Evolutionary conservation across 2,888 invertebrate species (phyloP), one percentile per base, ranked within the genome.

Genomic region (Thumatha senex): DNA sequence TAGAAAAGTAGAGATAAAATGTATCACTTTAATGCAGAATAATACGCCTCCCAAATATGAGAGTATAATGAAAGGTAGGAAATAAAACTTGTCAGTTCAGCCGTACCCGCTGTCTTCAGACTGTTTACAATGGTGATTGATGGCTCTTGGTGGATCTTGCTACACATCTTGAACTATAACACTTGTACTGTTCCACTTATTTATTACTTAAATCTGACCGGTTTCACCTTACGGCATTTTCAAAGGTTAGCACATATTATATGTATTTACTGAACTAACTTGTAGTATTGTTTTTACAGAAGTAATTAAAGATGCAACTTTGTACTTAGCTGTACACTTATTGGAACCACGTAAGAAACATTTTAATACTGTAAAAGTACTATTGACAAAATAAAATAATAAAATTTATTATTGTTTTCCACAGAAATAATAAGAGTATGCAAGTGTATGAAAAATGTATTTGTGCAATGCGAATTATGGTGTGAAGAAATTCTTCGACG

Each of bases 401-500:
- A 46, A 30, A n/a, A 14, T 18, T 1, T 13, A 29, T 31, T 31
- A 31, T 31, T 10, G 1, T 33, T 46, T 10, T 35, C 47, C 55
- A 41, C 75, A 89, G 89, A 74, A 44, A 57, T 81, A 0, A 77
- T 86, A 30, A 76, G 82, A 70, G 82, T 89, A 14, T 90, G 89
- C 80, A 87, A 86, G 56, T 90, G 89, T 63, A 84, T 83, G 85
- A 89, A 88, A 67, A 87, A 81, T 56, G 87, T 84, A 36, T 83
- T 84, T 59, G 85, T 89, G 9, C 89, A 90, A 63, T 89, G 90
- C 64, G 89, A 89, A 62, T 58, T 89, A 52, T 86, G 89, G 86
- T 83, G 85, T 62, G 88, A 88, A 40, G 89, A 88, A 68, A 86
- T 85, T 15, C 57, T 89, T 35, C 79, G 87, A 5, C 82, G 78